Evolutionary conservation across 2,113 vertebrate species (phyloP), one percentile per base, ranked within the genome.

Genomic region (Pseudorasbora parva): DNA sequence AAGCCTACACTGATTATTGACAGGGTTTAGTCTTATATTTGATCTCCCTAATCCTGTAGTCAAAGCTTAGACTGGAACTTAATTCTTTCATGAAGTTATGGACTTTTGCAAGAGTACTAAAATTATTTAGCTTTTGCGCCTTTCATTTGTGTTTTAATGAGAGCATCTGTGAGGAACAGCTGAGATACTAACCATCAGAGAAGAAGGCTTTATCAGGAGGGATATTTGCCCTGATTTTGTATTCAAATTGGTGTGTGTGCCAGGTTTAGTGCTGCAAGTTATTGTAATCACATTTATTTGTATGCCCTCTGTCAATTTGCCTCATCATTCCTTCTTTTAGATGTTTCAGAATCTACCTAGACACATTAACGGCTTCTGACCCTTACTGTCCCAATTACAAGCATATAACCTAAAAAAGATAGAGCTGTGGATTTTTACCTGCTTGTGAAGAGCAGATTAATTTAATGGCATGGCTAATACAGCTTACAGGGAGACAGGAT

Each of bases 401-500:
- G 56, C n/a, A 15, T 12, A 78, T 78, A 60, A 78, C 75, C 75
- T 60, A 37, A 12, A 60, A 78, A 57, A 57, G 17, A 60, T 25
- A 60, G 56, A 78, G 75, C 33, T 60, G 75, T 5, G 2, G n/a
- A 60, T 23, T 77, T 60, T 60, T 17, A 78, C 75, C 56, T 78
- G n/a, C 37, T 60, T 19, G 33, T 23, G 56, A 60, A 60, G 33
- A 60, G 56, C 37, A 41, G 75, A 78, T 78, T 78, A 78, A 78
- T 43, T 78, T 17, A 78, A 59, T 45, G 60, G 75, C 37, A 25
- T 4, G 5, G n/a, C 37, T 78, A 60, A 78, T 60, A 37, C 75
- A 60, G 56, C 56, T 60, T 60, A 78, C 37, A 30, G 25, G 25
- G 84, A 82, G 79, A 71, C 54, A n/a, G 19, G 73, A 60, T 86